Base-by-base conservation (phyloP, 2,797 vertebrate species). In the Oreonectes daqikongensis region DNA sequence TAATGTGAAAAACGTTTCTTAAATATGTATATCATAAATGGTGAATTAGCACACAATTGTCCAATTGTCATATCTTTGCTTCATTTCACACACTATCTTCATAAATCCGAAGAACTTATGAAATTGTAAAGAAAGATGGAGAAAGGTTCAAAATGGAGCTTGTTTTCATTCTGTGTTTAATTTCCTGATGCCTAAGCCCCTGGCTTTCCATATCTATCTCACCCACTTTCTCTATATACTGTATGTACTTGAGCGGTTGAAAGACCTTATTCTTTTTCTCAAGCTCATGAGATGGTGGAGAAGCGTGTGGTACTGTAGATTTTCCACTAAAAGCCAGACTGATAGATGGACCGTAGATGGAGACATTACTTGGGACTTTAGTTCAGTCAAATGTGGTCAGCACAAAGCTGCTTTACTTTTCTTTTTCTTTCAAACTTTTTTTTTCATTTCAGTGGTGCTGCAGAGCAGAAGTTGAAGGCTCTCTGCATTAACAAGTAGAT, bases 91-190 rank as follows among this genome's bases (percentile, higher is more conserved):
- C 35, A 76, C 79, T 66, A 48, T 82, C 63, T 81, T 28, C 30
- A 35, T 61, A 35, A 61, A 35, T 59, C 24, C 17, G 6, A 59
- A 24, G 69, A 84, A 84, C 84, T 83, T 93, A 91, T 92, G 93
- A 94, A 93, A 88, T 88, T 90, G 89, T 90, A 93, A 93, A 89
- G 88, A 87, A n/a, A n/a, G n/a, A 94, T 87, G 90, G 91, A 91
- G 90, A 89, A 89, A 88, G 89, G 88, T 90, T 92, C 90, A 91
- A 90, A 90, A 87, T 86, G 35, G 84, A 91, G 91, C 92, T 95
- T 97, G 95, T 97, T 98, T 97, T 94, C 93, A 94, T 96, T 98
- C 95, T 92, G 90, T 94, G 93, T 97, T 97, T 97, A 95, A 97
- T 98, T 96, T 98, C 97, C 96, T 98, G 96, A 92, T 90, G 92